phyloP scores from a whole-genome alignment of 2,797 vertebrate species.

The Spondyliosoma cantharus region DNA sequence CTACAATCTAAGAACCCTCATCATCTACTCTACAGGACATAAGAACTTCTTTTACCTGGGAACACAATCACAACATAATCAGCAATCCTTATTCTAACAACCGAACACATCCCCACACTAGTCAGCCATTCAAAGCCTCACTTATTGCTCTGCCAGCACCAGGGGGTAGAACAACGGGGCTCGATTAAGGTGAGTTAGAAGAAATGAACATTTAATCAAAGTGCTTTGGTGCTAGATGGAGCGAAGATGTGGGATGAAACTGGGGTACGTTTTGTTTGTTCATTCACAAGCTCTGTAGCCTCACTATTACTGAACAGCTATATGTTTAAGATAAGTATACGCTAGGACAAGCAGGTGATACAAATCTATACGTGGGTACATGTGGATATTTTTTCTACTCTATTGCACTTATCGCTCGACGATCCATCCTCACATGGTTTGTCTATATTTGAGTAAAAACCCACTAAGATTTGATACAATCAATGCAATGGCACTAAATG shows the following conservation, averaged over 20 bases:
- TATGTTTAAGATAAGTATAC: constrained; percentile 42
- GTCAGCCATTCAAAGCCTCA: constrained; percentile 8
- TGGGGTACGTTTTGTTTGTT: constrained; percentile 36
- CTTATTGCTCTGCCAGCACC: constrained; percentile 1
- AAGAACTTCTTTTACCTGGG: background rate
- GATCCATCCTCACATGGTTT: constrained; percentile 21
- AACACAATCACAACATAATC: constrained; percentile 49
- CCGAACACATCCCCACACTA: background rate
- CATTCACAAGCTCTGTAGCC: constrained; percentile 22
- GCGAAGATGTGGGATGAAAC: constrained; percentile 41
- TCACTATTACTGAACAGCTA: constrained; percentile 30
- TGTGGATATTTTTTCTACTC: constrained; percentile 52
- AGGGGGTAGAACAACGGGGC: constrained; percentile 14
- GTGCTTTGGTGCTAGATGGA: constrained; percentile 59
- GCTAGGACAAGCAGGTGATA: constrained; percentile 38
- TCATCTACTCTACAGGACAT: constrained; percentile 11
- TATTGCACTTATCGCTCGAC: constrained; percentile 66
- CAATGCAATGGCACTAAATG: constrained; percentile 33
- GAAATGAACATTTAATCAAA: constrained; percentile 54
- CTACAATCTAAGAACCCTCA: constrained; percentile 11
- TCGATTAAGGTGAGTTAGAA: background rate
- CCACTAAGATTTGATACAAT: constrained; percentile 60
- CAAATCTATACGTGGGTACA: constrained; percentile 52
- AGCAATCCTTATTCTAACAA: background rate
- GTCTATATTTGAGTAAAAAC: constrained; percentile 37